Percentiles rank a stretch among this genome's conserved stretches.
Evolutionary conservation across 1,140 invertebrate genomes (phyloP).

Genomic region (Eulimnadia texana): DNA sequence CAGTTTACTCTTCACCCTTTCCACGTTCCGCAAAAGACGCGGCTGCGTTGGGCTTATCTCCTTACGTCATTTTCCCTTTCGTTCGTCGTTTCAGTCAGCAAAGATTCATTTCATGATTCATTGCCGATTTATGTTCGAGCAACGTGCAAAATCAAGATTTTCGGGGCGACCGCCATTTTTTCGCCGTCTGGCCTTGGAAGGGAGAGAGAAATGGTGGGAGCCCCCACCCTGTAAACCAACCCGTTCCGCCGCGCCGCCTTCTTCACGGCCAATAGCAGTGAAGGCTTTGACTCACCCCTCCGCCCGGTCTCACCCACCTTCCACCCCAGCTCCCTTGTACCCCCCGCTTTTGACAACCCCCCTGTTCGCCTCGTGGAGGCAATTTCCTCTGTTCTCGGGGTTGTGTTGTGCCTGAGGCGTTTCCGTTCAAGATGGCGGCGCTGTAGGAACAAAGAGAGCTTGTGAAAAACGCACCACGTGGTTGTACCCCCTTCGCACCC

Average conservation of each 20-base stretch:
- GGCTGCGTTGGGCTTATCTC: neutral
- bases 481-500: neutral
- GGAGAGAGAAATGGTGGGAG: no score
- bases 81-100: neutral
- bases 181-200: no score
- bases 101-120: neutral
- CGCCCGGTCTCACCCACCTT: constrained; percentile 8
- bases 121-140: no score
- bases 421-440: constrained; percentile 15
- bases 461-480: constrained; percentile 9
- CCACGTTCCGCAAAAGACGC: neutral
- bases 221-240: no score
- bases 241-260: no score
- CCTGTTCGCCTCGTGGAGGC: neutral
- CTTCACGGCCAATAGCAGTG: constrained; percentile 4
- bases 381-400: constrained; percentile 6
- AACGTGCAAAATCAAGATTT: no score
- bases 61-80: neutral
- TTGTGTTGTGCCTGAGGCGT: neutral
- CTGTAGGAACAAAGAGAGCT: neutral
- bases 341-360: no score
- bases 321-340: no score
- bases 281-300: constrained; percentile 2
- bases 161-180: no score
- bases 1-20: neutral